Percentiles rank a stretch among this genome's conserved stretches.
Evolutionary conservation across 2,113 vertebrate species (phyloP).

Genomic region (Gadus macrocephalus): DNA sequence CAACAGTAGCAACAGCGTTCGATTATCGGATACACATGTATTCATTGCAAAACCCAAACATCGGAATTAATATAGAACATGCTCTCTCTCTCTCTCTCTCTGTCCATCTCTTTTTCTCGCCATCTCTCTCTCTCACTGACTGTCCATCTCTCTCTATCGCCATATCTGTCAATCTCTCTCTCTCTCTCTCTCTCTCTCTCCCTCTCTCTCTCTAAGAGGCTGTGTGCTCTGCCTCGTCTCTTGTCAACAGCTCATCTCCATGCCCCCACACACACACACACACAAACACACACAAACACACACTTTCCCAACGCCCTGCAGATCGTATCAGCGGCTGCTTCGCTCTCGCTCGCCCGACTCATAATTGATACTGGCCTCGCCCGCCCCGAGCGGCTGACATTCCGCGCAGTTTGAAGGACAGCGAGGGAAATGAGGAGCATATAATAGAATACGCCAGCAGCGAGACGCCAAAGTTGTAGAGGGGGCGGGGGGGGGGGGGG

Average conservation of each 20-base stretch:
- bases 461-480: slow-evolving; percentile 18
- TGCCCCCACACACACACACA: background rate
- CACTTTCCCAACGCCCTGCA: slow-evolving; percentile 70
- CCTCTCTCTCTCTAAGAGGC: slow-evolving; percentile 20
- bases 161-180: no score
- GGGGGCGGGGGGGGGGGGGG: background rate
- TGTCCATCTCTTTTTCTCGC: no score
- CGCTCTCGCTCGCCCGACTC: slow-evolving; percentile 65
- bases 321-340: slow-evolving; percentile 79
- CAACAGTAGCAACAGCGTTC: no score
- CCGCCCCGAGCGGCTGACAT: slow-evolving; percentile 74
- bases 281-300: background rate
- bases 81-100: slow-evolving; percentile 8
- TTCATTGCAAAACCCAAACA: background rate
- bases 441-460: slow-evolving; percentile 56
- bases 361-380: slow-evolving; percentile 78
- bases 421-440: slow-evolving; percentile 51
- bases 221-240: slow-evolving; percentile 14
- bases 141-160: background rate
- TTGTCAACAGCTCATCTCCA: slow-evolving; percentile 45
- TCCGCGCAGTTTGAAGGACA: slow-evolving; percentile 75
- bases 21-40: background rate
- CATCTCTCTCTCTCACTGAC: background rate
- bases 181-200: background rate
- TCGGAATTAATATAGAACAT: background rate